Conservation (phyloP, 1,140 invertebrate genomes). For the Trinorchestia longiramus region DNA sequence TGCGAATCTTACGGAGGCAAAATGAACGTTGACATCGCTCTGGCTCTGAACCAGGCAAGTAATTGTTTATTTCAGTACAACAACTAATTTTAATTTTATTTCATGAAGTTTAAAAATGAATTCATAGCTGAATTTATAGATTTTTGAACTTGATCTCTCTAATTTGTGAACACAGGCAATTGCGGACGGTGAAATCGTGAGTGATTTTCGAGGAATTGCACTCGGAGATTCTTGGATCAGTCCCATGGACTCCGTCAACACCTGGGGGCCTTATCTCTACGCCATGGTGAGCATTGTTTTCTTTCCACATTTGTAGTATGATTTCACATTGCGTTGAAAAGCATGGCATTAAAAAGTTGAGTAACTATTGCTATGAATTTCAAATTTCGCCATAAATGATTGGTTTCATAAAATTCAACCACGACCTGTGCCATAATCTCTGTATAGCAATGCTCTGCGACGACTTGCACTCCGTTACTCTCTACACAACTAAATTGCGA, state of each 20-base stretch:
- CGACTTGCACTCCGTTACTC: background rate
- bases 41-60: constrained; percentile 72
- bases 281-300: constrained; percentile 74
- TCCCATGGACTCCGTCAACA: constrained; percentile 83
- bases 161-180: constrained; percentile 32
- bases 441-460: background rate
- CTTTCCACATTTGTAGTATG: background rate
- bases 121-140: too few relatives aligned
- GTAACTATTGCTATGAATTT: background rate
- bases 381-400: background rate
- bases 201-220: constrained; percentile 82
- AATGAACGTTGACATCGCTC: constrained; percentile 85
- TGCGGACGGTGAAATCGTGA: constrained; percentile 73
- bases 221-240: constrained; percentile 90
- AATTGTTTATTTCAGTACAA: background rate
- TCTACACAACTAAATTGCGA: background rate
- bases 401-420: background rate
- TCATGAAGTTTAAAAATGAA: background rate
- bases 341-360: background rate
- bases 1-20: constrained; percentile 91
- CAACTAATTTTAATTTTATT: background rate
- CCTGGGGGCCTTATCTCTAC: constrained; percentile 83
- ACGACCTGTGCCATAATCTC: background rate
- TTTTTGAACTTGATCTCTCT: background rate
- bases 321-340: background rate